Percentiles rank a stretch among this genome's conserved stretches.
Conservation (phyloP, 1,140 invertebrate genomes). For the Drosophila cardini region DNA sequence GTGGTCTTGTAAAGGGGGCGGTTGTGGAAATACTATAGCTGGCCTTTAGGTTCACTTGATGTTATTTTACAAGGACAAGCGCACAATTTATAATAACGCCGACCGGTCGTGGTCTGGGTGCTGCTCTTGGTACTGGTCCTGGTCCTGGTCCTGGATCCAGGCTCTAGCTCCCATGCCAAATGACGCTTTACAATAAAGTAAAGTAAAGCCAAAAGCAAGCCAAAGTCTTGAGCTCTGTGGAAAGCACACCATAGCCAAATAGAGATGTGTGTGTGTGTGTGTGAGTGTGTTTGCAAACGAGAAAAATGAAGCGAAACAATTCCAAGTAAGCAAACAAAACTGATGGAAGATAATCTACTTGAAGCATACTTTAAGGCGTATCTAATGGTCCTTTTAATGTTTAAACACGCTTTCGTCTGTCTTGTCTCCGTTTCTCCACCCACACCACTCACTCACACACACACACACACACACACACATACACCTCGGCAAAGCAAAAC, state of each 20-base stretch:
- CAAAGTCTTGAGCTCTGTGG: slow-evolving; percentile 30
- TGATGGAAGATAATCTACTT: slow-evolving; percentile 84
- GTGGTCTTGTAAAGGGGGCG: neutral
- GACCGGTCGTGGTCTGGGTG: slow-evolving; percentile 24
- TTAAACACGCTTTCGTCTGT: slow-evolving; percentile 80
- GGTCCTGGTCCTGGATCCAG: slow-evolving; percentile 17
- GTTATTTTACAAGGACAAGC: slow-evolving; percentile 82
- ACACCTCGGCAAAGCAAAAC: slow-evolving; percentile 46
- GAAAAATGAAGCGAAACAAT: slow-evolving; percentile 83
- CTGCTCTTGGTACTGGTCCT: slow-evolving; percentile 30
- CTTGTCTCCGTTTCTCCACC: slow-evolving; percentile 18
- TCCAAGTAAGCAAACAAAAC: slow-evolving; percentile 83
- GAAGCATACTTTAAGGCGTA: slow-evolving; percentile 84
- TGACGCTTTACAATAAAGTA: slow-evolving; percentile 36
- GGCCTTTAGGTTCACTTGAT: slow-evolving; percentile 71
- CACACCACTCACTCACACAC: neutral
- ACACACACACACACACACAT: neutral
- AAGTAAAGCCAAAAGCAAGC: slow-evolving; percentile 39
- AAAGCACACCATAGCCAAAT: slow-evolving; percentile 47
- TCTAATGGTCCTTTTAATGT: slow-evolving; percentile 84
- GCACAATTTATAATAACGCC: slow-evolving; percentile 80
- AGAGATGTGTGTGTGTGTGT: slow-evolving; percentile 48
- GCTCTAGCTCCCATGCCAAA: slow-evolving; percentile 21
- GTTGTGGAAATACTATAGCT: neutral
- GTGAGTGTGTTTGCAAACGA: slow-evolving; percentile 73